A percentile compares a stretch with the other conserved stretches of the same genome.
Evolutionary conservation across 2,113 vertebrate genomes (phyloP).

Genomic region (Pachypanchax playfairii): DNA sequence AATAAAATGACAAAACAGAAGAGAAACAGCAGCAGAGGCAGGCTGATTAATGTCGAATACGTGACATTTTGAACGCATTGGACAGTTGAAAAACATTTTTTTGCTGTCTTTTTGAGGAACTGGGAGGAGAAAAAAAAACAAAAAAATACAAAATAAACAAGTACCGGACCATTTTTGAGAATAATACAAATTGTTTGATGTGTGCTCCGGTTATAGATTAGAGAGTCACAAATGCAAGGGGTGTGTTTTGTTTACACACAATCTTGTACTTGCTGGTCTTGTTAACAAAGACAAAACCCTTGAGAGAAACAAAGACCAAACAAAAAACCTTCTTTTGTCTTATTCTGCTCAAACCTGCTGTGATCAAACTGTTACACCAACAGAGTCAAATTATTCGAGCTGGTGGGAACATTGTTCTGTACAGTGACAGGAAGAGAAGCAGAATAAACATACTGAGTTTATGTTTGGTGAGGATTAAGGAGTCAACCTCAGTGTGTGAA

Average conservation of each 20-base stretch:
- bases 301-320: constrained; percentile 54
- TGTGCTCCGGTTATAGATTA: background rate
- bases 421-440: constrained; percentile 32
- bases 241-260: constrained; percentile 36
- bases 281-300: constrained; percentile 51
- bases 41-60: background rate
- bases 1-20: constrained; percentile 26
- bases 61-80: background rate
- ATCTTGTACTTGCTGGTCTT: constrained; percentile 1
- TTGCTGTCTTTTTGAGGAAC: too few relatives aligned
- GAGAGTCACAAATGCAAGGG: constrained; percentile 13
- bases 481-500: constrained; percentile 1
- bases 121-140: too few relatives aligned
- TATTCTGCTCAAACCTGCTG: constrained; percentile 43
- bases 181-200: background rate
- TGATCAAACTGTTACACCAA: constrained; percentile 56
- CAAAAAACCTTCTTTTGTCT: constrained; percentile 41
- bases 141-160: too few relatives aligned
- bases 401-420: constrained; percentile 41
- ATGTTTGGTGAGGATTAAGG: constrained; percentile 18
- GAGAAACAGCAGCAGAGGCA: constrained; percentile 14
- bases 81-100: background rate
- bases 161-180: constrained; percentile 12
- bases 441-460: background rate
- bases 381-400: constrained; percentile 12